Percentiles rank a stretch among this genome's conserved stretches.
These are phyloP conservation scores for Seira musarum DNA, from an alignment of 2,888 invertebrate genomes.

Conservation along the genomic window DNA sequence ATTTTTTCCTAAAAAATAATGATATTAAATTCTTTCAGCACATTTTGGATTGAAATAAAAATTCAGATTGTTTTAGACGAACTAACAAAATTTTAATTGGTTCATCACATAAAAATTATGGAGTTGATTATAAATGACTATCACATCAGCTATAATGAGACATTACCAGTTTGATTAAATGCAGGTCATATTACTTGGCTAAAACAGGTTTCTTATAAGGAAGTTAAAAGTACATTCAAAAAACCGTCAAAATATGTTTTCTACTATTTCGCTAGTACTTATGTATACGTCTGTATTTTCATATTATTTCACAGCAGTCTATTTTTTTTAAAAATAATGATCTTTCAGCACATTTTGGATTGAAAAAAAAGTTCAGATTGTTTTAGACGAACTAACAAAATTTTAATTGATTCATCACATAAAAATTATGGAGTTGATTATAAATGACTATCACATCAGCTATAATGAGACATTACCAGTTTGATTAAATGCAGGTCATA, in stretches of 20 bases:
- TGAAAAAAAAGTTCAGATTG: too few relatives aligned
- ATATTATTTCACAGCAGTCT: too few relatives aligned
- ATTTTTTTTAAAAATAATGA: too few relatives aligned
- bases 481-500: slow-evolving; percentile 8
- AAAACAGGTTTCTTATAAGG: neutral
- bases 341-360: too few relatives aligned
- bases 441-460: neutral
- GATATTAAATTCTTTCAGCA: too few relatives aligned
- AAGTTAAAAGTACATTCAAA: too few relatives aligned
- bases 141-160: neutral
- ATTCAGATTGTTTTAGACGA: neutral
- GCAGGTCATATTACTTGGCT: slow-evolving; percentile 7
- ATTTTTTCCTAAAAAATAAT: too few relatives aligned
- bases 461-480: neutral
- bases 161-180: neutral
- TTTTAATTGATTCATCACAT: neutral
- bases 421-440: neutral
- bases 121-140: neutral
- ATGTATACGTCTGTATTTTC: too few relatives aligned
- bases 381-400: neutral
- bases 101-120: neutral
- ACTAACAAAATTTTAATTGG: neutral
- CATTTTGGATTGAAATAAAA: too few relatives aligned
- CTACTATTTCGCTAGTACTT: too few relatives aligned
- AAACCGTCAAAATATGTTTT: too few relatives aligned